Percentiles rank a stretch among this genome's conserved stretches.
Conservation (phyloP, 2,113 vertebrate genomes). For the Cromileptes altivelis region DNA sequence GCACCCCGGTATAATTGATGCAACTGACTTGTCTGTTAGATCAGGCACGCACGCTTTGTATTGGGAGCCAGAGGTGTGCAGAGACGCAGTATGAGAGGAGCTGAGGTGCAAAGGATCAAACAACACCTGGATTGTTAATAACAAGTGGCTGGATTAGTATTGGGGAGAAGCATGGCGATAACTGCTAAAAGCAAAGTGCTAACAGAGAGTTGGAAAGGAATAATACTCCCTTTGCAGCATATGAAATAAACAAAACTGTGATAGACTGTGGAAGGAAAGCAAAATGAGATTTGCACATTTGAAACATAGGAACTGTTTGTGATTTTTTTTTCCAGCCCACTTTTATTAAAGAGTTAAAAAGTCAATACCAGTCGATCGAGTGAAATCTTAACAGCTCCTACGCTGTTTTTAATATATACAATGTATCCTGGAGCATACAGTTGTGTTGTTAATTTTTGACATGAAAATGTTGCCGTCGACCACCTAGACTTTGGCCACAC, state of each 20-base stretch:
- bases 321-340: background rate
- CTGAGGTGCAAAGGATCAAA: conserved; percentile 34
- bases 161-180: conserved; percentile 11
- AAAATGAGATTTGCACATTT: conserved; percentile 29
- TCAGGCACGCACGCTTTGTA: background rate
- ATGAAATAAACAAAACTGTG: background rate
- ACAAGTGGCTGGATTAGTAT: conserved; percentile 7
- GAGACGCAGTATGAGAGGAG: conserved; percentile 29
- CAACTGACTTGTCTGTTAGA: conserved; percentile 32
- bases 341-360: conserved; percentile 15
- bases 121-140: conserved; percentile 39
- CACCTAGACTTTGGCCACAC: conserved; percentile 71
- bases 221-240: background rate
- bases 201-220: conserved; percentile 30
- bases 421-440: background rate
- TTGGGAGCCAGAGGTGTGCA: conserved; percentile 26
- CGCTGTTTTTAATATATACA: background rate
- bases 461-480: conserved; percentile 31
- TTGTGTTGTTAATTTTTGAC: conserved; percentile 16
- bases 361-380: background rate
- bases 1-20: conserved; percentile 33
- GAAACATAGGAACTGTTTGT: background rate
- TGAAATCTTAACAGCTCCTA: background rate
- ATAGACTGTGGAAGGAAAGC: conserved; percentile 8
- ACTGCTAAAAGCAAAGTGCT: conserved; percentile 27